Conservation (phyloP, 2,888 invertebrate genomes). For the Clistopyga incitator region DNA sequence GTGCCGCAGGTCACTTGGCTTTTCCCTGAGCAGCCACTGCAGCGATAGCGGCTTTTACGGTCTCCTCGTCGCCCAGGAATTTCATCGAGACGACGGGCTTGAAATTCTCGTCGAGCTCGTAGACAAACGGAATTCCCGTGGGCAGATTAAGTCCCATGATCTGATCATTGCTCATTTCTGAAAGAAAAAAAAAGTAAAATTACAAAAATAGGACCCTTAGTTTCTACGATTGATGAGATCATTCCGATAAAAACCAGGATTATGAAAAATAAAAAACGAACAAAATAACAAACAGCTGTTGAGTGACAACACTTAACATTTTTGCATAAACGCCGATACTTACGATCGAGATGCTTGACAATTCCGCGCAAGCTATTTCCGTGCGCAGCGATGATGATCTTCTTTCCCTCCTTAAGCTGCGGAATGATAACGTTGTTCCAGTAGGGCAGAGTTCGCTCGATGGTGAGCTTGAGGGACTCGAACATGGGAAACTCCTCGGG, state of each 20-base stretch:
- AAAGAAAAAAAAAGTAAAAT: slow-evolving; percentile 59
- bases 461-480: slow-evolving; percentile 93
- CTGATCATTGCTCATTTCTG: slow-evolving; percentile 86
- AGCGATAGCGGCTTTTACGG: slow-evolving; percentile 87
- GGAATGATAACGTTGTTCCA: slow-evolving; percentile 95
- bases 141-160: slow-evolving; percentile 88
- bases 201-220: too few relatives aligned
- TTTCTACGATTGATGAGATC: too few relatives aligned
- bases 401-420: slow-evolving; percentile 92
- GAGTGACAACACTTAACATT: too few relatives aligned
- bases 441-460: slow-evolving; percentile 92
- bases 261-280: too few relatives aligned
- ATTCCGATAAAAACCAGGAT: too few relatives aligned
- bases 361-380: slow-evolving; percentile 94
- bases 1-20: slow-evolving; percentile 83
- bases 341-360: slow-evolving; percentile 93
- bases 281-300: too few relatives aligned
- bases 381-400: slow-evolving; percentile 93
- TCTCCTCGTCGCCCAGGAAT: slow-evolving; percentile 88
- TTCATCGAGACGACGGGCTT: slow-evolving; percentile 87
- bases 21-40: slow-evolving; percentile 87
- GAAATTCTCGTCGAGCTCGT: slow-evolving; percentile 86
- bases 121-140: slow-evolving; percentile 88
- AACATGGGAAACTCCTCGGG: slow-evolving; percentile 91
- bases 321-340: background rate